Evolutionary conservation across 2,797 vertebrate species (phyloP), one percentile per base, ranked within the genome.

Genomic region (Acrocephalus scirpaceus): DNA sequence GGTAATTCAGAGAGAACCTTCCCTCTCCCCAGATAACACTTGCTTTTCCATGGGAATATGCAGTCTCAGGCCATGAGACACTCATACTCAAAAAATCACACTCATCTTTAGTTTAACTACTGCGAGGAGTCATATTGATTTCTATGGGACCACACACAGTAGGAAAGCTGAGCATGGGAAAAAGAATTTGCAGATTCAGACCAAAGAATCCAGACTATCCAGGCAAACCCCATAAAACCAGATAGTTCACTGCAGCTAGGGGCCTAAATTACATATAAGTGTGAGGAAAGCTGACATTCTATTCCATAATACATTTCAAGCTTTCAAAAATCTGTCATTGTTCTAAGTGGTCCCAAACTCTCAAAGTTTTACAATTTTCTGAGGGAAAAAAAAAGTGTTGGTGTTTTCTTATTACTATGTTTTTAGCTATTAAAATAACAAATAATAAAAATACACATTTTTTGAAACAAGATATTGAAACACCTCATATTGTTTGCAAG

Each of bases 121-220:
- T 79, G 23, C 29, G 72, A 83, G 62, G 40, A 92, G 9, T 90
- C 21, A 20, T 84, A 66, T 44, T 82, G 72, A 80, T 90, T 92
- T 96, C 82, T 78, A 47, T 74, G 58, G 79, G 90, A 94, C 94
- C 92, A 96, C 94, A 97, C 88, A 89, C 88, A 88, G 61, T 32
- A 69, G 32, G 62, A 93, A 94, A 91, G 51, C 42, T 75, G 64
- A 92, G 78, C 85, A 82, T 60, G 72, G 81, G 72, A 91, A 92
- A 87, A 96, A 93, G n/a, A 18, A 44, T 51, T 90, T 84, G 18
- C 40, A 78, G 62, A 86, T 75, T 94, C 80, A 90, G 70, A 86
- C 65, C 54, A 90, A 91, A 73, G 71, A 95, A 93, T 90, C 82
- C 87, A 88, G 92, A 60, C 66, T 96, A 81, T 94, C 73, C 10